phyloP scores from a whole-genome alignment of 2,113 vertebrate species.

The Maccullochella peelii region DNA sequence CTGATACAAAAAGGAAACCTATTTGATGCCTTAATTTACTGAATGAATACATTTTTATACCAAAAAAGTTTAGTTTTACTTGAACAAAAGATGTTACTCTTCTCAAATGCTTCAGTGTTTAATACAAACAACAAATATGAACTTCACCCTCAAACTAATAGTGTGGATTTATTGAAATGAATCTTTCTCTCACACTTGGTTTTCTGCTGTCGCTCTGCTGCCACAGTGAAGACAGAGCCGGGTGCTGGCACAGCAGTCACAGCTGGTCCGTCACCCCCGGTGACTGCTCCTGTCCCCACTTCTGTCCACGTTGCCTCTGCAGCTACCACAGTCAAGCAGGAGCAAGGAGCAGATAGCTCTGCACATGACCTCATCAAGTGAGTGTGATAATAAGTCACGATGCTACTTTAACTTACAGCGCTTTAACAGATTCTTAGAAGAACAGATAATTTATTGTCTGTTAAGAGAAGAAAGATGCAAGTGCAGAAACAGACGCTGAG shows the following conservation, averaged over 20 bases:
- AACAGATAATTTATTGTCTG: background rate
- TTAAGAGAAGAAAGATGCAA: background rate
- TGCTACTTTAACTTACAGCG: background rate
- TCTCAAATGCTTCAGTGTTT: background rate
- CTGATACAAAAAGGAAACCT: background rate
- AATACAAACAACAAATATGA: background rate
- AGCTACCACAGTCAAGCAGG: conserved; percentile 90
- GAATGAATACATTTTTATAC: background rate
- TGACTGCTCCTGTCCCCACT: conserved; percentile 41
- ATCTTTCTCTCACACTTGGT: background rate
- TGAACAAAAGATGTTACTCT: background rate
- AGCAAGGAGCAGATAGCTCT: conserved; percentile 89
- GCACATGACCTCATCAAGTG: conserved; percentile 92
- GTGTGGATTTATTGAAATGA: background rate
- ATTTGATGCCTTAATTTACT: background rate
- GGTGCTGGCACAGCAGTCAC: conserved; percentile 80
- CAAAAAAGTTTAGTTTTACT: background rate
- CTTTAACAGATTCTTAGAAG: background rate
- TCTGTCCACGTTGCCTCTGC: conserved; percentile 76
- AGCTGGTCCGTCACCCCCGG: conserved; percentile 64
- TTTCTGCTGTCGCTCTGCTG: conserved; percentile 56
- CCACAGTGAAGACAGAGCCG: conserved; percentile 95
- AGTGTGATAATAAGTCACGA: conserved; percentile 46
- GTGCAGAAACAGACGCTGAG: background rate
- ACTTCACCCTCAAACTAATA: background rate